Percentiles rank a stretch among this genome's conserved stretches.
phyloP scores from a whole-genome alignment of 2,797 vertebrate genomes.

The Gallinago solitaria region DNA sequence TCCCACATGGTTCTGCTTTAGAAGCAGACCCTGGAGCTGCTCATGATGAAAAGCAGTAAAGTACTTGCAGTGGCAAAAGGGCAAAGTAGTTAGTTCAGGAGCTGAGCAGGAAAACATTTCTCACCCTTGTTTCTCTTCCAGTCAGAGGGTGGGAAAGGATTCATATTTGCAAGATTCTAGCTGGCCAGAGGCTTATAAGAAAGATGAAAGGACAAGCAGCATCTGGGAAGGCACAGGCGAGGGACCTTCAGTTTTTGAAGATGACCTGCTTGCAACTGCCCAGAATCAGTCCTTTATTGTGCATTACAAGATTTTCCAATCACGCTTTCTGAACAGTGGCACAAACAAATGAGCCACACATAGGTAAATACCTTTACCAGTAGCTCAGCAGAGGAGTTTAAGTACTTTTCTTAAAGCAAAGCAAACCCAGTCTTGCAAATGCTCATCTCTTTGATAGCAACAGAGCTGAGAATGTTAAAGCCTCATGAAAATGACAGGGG shows the following conservation, averaged over 20 bases:
- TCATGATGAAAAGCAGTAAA: constrained; percentile 43
- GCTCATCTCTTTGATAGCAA: neutral
- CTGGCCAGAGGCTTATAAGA: constrained; percentile 21
- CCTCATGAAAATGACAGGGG: neutral
- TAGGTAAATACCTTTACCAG: neutral
- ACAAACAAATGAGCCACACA: constrained; percentile 17
- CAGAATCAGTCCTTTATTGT: neutral
- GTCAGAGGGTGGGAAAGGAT: neutral
- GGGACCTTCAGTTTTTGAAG: constrained; percentile 5
- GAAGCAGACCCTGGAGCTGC: constrained; percentile 16
- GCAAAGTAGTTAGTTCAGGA: constrained; percentile 37
- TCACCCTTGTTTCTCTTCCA: constrained; percentile 21
- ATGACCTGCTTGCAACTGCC: neutral
- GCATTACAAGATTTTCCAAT: neutral
- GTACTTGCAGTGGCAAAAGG: constrained; percentile 27
- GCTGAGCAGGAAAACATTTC: constrained; percentile 25
- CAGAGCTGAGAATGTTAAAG: neutral
- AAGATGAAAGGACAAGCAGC: constrained; percentile 36
- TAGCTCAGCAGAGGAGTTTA: neutral
- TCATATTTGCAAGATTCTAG: constrained; percentile 12
- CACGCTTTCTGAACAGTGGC: neutral
- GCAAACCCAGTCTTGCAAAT: neutral
- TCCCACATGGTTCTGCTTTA: constrained; percentile 23
- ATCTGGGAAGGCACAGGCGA: neutral
- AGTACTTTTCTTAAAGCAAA: neutral